Base-by-base conservation (phyloP, 2,888 invertebrate species). In the Aporophyla nigra region DNA sequence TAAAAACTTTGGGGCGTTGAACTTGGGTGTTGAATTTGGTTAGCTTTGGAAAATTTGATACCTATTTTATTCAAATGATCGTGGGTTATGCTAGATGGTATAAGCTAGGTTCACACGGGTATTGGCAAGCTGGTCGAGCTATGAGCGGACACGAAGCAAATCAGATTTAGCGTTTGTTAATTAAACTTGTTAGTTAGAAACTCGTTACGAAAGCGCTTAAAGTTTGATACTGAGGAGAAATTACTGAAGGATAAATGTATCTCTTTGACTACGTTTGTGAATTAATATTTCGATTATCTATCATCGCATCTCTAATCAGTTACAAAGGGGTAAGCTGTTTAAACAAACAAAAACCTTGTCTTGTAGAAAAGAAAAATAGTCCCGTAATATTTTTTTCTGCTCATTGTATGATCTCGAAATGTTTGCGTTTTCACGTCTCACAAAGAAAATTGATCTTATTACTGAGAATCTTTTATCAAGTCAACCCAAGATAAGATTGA, bases 141-240 rank as follows among this genome's bases (percentile, higher is more conserved):
- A 78, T 71, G 70, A 76, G 49, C 59, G 65, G 56, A 65, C 62
- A 66, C 51, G 40, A 46, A 33, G 80, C 76, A 76, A 76, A 78
- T 79, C 76, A 77, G 78, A 89, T 80, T 88, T 81, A 80, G 77
- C 74, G 71, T 66, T 75, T 76, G 79, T 85, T 86, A 85, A 89
- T 89, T 89, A 83, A 88, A 83, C 77, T 83, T 80, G 80, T 78
- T 78, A 79, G 79, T 88, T 80, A 43, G 67, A 88, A 86, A 85
- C 86, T 82, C 74, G 86, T 84, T 82, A 84, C 72, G 68, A 82
- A 63, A 86, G 53, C 71, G 76, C 74, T 88, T 76, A 73, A 80
- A 81, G 65, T 82, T 82, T 76, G 67, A 73, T 88, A 87, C 78
- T 54, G 69, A 80, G 66, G 59, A 77, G 83, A 81, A 82, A 79